Base-by-base conservation (phyloP, 1,140 invertebrate genomes). In the Micrasema longulum region DNA sequence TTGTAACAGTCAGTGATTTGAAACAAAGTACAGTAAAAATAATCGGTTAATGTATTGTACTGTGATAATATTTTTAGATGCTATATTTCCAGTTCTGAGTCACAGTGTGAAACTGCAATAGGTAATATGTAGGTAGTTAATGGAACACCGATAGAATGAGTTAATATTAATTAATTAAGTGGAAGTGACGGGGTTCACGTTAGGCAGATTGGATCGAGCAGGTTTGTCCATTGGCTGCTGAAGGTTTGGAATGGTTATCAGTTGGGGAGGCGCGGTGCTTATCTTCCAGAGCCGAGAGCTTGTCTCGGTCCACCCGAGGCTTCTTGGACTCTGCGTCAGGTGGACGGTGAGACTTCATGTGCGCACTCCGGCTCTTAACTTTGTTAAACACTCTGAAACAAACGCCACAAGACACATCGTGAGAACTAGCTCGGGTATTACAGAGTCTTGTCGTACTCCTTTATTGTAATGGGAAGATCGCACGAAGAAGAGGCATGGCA, bases 301-400 rank as follows among this genome's bases (percentile, higher is more conserved):
- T 85, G 83, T 85, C 84, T 48, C 47, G 16, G n/a, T 85, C 84
- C 79, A 85, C 80, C 82, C 84, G 84, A 57, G 81, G 80, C 80
- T 82, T 73, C 81, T 83, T 84, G 38, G 87, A 83, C 76, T 91
- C 90, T 73, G 88, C 86, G 78, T 93, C 91, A 76, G 90, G 89
- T 79, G 92, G 91, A 78, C 93, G 90, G 87, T 98, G 96, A 72
- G 95, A 97, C 87, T 98, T 98, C 96, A 98, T 98, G 86, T 98
- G 96, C 65, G 96, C 96, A 88, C 95, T 97, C 85, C 96, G 91
- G 88, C 95, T 97, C 89, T 97, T 97, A 77, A 98, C 95, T 91
- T 98, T 98, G 85, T 91, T 92, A 89, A 98, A 98, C 84, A 97
- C 91, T 89, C 96, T 97, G 89, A 77, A 89, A 91, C 82, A 86